Evolutionary conservation across 2,113 vertebrate genomes (phyloP).

Genomic region (Scartelaos histophorus): DNA sequence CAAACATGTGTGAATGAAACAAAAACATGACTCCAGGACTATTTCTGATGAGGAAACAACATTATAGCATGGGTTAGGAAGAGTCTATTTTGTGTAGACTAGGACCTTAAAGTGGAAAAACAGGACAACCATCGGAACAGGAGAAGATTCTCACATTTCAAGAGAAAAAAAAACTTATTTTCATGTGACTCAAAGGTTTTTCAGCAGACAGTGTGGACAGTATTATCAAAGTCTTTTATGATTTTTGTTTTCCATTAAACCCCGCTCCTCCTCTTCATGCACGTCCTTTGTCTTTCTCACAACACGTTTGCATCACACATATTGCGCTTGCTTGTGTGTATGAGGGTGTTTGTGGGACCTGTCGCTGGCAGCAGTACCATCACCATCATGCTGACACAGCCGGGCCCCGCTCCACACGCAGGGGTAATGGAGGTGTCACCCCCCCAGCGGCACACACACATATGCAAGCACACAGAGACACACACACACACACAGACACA

Average conservation of each 20-base stretch:
- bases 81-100: no score
- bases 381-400: slow-evolving; percentile 53
- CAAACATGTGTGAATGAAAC: no score
- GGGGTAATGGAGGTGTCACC: slow-evolving; percentile 64
- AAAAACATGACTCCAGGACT: no score
- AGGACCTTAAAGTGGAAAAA: no score
- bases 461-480: background rate
- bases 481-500: background rate
- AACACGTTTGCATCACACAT: slow-evolving; percentile 21
- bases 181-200: no score
- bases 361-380: slow-evolving; percentile 34
- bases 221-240: background rate
- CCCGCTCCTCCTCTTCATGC: background rate
- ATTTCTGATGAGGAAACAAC: no score
- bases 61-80: no score
- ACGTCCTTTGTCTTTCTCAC: background rate
- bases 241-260: slow-evolving; percentile 17
- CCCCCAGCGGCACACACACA: slow-evolving; percentile 24
- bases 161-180: no score
- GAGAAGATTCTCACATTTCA: no score
- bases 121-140: no score
- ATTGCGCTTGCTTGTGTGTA: slow-evolving; percentile 1
- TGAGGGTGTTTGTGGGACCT: slow-evolving; percentile 23
- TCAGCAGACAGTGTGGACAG: no score
- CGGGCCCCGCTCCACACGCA: slow-evolving; percentile 64